Evolutionary conservation across 2,797 vertebrate genomes (phyloP), one percentile per base, ranked within the genome.

Genomic region (Chlorospingus semifuscus): DNA sequence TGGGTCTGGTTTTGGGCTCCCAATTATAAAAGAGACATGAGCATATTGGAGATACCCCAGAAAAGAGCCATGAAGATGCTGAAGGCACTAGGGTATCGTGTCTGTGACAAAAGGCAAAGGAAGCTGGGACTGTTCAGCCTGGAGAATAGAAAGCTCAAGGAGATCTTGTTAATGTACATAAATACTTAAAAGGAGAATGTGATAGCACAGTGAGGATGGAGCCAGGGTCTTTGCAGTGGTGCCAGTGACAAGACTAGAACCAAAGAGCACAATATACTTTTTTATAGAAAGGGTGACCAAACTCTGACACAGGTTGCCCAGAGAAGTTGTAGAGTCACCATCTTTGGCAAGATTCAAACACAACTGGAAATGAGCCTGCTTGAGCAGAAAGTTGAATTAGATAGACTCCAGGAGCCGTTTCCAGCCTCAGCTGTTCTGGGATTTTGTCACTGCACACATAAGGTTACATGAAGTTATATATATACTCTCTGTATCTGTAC

Each of bases 201-300:
- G 59, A 11, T 8, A 24, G 8, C 32, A 11, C 55, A 50, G 21
- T 18, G 12, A 71, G 8, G 7, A 46, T 10, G 14, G 7, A 80
- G 4, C 2, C 30, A 41, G 17, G 20, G 20, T 39, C 1, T 3
- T 12, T 53, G 9, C 24, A 53, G 13, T 21, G 5, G 2, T 44
- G 32, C 5, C 7, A 41, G 18, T 18, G 52, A 52, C 15, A 26
- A 55, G 15, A 74, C 6, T 4, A 11, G 39, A 41, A 11, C 17
- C 9, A 83, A 27, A 6, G 26, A 32, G 6, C n/a, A 39, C 24
- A 61, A 60, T 36, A 49, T 3, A 10, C 6, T 39, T 55, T 55
- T 57, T 41, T 19, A 7, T 30, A 23, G 36, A 64, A 41, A 56
- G 18, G 12, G 6, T 50, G 19, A 53, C 17, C 5, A 26, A 66